Evolutionary conservation across 2,113 vertebrate genomes (phyloP).

Genomic region (Gadus chalcogrammus): DNA sequence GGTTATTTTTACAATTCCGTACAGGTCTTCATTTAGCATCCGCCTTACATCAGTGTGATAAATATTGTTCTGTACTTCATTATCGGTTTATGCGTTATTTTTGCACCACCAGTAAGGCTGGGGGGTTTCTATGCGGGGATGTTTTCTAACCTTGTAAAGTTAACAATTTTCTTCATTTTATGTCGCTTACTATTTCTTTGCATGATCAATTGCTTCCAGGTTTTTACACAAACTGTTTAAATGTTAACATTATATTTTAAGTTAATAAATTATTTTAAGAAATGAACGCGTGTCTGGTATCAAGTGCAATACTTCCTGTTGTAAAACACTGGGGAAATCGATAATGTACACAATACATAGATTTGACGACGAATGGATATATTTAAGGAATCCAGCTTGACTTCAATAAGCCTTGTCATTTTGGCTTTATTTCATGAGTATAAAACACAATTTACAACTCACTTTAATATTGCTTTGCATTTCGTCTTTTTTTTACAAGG

Average conservation of each 20-base stretch:
- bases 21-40: conserved; percentile 36
- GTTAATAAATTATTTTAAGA: conserved; percentile 3
- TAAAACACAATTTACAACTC: too few species aligned
- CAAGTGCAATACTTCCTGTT: too few species aligned
- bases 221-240: background rate
- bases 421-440: conserved; percentile 16
- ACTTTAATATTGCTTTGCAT: too few species aligned
- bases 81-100: conserved; percentile 10
- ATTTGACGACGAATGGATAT: too few species aligned
- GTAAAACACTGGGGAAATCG: too few species aligned
- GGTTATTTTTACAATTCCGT: too few species aligned
- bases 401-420: conserved; percentile 4
- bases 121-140: too few species aligned
- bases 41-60: conserved; percentile 64
- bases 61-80: conserved; percentile 54
- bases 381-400: background rate
- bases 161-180: background rate
- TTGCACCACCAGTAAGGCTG: background rate
- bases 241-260: background rate
- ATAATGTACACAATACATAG: too few species aligned
- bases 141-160: background rate
- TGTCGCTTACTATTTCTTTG: background rate
- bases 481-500: too few species aligned
- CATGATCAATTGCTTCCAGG: background rate
- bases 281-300: background rate